Base-by-base conservation (phyloP, 2,888 invertebrate genomes). In the Synergus itoensis region DNA sequence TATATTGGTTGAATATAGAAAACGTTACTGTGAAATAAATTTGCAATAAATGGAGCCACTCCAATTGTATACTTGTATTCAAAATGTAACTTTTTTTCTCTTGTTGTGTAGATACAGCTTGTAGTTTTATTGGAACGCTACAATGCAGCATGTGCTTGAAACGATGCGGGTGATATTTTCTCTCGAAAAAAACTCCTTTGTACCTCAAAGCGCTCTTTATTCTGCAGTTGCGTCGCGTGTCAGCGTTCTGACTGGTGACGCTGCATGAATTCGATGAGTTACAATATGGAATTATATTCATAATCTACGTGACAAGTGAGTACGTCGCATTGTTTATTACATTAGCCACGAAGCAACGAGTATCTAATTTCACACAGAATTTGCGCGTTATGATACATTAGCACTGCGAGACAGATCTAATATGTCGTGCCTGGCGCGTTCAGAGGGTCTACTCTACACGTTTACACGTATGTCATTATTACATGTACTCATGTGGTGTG, bases 351-450 rank as follows among this genome's bases (percentile, higher is more conserved):
- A 45, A 64, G 45, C 77, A 63, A 64, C 64, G 77, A 77, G 43
- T 45, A 41, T 43, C 77, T 77, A 77, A 77, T 77, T 77, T 77
- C 77, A 64, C 77, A 77, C 48, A 77, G 63, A 77, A 64, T 64
- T 77, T 77, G 36, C 64, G 28, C 62, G 36, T 63, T 76, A 76
- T 77, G 76, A 67, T 67, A 69, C 78, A 78, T 78, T 78, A 73
- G 69, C 40, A 67, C n/a, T 64, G n/a, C 67, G 11, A 40, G 65
- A 77, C 65, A 78, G 41, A 78, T 78, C 62, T 78, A 60, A 69
- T 69, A 78, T 69, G 60, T 40, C 21, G 63, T 63, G 77, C 63
- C 64, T 77, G 41, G 62, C 64, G 21, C 36, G 53, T 53, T 75
- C 28, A 40, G 14, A 28, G 28, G 28, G 12, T 62, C 12, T 62